Percentiles rank a stretch among this genome's conserved stretches.
Conservation (phyloP, 2,888 invertebrate species). For the Campopleginae sp. region DNA sequence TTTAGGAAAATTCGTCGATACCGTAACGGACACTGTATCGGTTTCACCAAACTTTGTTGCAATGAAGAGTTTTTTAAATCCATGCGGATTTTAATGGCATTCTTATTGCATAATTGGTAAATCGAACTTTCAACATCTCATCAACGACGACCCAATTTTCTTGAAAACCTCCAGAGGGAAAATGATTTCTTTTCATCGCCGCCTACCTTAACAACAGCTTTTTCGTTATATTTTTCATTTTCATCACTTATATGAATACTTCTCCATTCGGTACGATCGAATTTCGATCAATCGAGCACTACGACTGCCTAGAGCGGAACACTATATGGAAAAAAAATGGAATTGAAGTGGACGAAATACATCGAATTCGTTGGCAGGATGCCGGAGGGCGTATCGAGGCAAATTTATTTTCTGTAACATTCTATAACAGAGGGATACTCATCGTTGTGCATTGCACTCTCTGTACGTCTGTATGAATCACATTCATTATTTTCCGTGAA, state of each 20-base stretch:
- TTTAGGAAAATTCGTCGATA: conserved; percentile 21
- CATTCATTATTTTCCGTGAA: background rate
- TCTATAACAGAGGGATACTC: background rate
- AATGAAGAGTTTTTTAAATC: background rate
- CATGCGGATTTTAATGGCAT: background rate
- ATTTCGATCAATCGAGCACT: background rate
- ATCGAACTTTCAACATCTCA: background rate
- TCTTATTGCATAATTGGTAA: background rate
- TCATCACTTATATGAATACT: background rate
- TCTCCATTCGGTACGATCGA: background rate
- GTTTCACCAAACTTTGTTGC: background rate
- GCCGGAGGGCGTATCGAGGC: background rate
- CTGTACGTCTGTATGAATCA: background rate
- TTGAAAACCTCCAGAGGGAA: background rate
- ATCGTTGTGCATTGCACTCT: background rate
- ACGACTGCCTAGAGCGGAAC: background rate
- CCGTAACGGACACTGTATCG: background rate
- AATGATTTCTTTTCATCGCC: background rate
- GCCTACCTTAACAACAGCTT: background rate
- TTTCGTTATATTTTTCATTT: background rate
- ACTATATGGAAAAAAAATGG: background rate
- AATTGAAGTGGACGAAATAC: background rate
- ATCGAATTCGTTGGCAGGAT: background rate
- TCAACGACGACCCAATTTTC: background rate
- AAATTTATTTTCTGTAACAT: background rate